phyloP scores from a whole-genome alignment of 2,797 vertebrate genomes.

The Cuniculus paca region DNA sequence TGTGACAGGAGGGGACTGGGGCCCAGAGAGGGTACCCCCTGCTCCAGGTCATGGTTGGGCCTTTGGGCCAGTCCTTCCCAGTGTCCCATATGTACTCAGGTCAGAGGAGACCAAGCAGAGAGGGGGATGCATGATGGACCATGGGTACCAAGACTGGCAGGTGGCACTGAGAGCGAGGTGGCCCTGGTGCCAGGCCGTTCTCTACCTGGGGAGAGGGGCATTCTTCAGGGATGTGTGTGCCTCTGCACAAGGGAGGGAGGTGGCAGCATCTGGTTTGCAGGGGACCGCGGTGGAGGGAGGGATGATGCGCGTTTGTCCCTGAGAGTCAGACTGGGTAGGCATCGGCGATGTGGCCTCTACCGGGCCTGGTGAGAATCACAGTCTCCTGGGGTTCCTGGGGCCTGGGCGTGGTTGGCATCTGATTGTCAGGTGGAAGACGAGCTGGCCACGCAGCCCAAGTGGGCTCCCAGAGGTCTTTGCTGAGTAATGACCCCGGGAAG shows the following conservation, averaged over 20 bases:
- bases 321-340: not conserved
- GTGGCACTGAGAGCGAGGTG: not conserved
- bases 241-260: not conserved
- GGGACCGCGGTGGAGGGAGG: not conserved
- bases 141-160: not conserved
- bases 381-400: not conserved
- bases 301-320: not conserved
- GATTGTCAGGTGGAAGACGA: slow-evolving; percentile 31
- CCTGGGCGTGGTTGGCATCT: slow-evolving; percentile 10
- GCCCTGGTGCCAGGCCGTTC: not conserved
- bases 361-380: slow-evolving; percentile 22
- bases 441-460: not conserved
- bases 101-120: not conserved
- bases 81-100: not conserved
- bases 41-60: not conserved
- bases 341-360: slow-evolving; percentile 7
- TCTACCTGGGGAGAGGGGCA: not conserved
- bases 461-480: not conserved
- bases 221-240: not conserved
- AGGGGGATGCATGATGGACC: not conserved
- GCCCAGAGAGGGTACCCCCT: not conserved
- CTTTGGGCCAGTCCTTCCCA: not conserved
- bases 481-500: slow-evolving; percentile 7
- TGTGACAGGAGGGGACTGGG: not conserved
- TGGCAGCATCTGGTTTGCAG: not conserved